Evolutionary conservation across 2,888 invertebrate species (phyloP), one percentile per base, ranked within the genome.

Genomic region (Ptilodon capucinus): DNA sequence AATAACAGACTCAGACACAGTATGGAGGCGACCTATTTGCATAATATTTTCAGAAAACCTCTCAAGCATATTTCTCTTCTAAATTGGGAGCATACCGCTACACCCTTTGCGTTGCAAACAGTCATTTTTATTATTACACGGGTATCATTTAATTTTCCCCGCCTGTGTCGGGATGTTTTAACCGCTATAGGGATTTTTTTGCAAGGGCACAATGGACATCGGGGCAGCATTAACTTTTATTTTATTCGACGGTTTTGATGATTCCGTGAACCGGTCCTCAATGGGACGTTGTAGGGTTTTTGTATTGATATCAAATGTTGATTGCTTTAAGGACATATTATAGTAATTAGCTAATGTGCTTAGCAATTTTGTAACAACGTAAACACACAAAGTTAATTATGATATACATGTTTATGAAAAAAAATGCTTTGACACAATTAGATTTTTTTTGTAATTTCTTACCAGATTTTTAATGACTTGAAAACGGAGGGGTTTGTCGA

Each of bases 121-220:
- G 71, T 71, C 72, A 77, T 80, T 82, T 81, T 81, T 81, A 77
- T 79, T 76, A 79, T 80, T 69, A 78, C 74, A 62, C 63, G 63
- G 62, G 46, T 55, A 58, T 72, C 74, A 75, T 82, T 80, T 81
- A 80, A 82, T 82, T 81, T 82, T 76, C 79, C 74, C 72, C 61
- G 63, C 44, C 55, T 72, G 59, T 70, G 76, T 72, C 64, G 58
- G 65, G 65, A 59, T 68, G 68, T 70, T 76, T 76, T 71, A 67
- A 72, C 70, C 65, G 71, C 61, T 66, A 66, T 63, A 57, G 43
- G 54, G 51, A 46, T 61, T 69, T 68, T 64, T 61, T 55, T 45
- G 51, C 48, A 38, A 46, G 42, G 44, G 50, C 47, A 43, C 54
- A 47, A 23, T 11, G 32, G 48, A 48, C 41, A 59, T 64, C 52